A percentile compares a stretch with the other conserved stretches of the same genome.
phyloP scores from a whole-genome alignment of 1,140 invertebrate species.

The Drosophila pachea region DNA sequence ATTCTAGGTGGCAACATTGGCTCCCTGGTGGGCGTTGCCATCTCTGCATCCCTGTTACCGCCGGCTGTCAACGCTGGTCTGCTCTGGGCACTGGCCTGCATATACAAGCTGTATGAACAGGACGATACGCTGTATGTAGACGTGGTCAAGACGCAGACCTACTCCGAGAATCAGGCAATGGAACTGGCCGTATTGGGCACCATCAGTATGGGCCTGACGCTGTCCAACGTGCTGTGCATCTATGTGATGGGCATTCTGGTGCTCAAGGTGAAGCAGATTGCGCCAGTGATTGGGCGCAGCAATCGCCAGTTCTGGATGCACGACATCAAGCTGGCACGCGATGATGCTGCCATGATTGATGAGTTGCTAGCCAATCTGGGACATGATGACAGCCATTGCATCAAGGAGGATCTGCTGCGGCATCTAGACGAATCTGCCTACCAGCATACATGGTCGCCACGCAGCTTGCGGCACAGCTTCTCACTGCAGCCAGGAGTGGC shows the following conservation, averaged over 20 bases:
- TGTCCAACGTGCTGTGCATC: conserved; percentile 87
- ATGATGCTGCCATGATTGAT: conserved; percentile 63
- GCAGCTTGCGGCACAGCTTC: conserved; percentile 56
- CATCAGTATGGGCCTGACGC: conserved; percentile 84
- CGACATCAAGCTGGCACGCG: conserved; percentile 83
- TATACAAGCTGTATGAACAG: conserved; percentile 80
- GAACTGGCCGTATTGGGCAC: conserved; percentile 83
- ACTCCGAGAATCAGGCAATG: conserved; percentile 80
- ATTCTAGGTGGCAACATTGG: conserved; percentile 86
- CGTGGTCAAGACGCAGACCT: conserved; percentile 78
- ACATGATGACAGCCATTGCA: conserved; percentile 52
- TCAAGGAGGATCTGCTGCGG: conserved; percentile 56
- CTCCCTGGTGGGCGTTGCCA: conserved; percentile 89
- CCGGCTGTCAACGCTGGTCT: conserved; percentile 88
- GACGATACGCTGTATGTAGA: conserved; percentile 77
- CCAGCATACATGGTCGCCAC: conserved; percentile 74
- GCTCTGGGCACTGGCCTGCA: conserved; percentile 83
- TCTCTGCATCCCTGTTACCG: conserved; percentile 88
- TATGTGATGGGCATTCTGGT: conserved; percentile 84
- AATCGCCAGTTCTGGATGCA: conserved; percentile 84
- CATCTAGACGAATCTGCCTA: conserved; percentile 57
- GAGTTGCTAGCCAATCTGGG: conserved; percentile 64
- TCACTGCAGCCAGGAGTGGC: conserved; percentile 37
- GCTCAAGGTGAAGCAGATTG: conserved; percentile 88
- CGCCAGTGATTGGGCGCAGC: conserved; percentile 80